Evolutionary conservation across 2,797 vertebrate species (phyloP).

Genomic region (Cossypha caffra): DNA sequence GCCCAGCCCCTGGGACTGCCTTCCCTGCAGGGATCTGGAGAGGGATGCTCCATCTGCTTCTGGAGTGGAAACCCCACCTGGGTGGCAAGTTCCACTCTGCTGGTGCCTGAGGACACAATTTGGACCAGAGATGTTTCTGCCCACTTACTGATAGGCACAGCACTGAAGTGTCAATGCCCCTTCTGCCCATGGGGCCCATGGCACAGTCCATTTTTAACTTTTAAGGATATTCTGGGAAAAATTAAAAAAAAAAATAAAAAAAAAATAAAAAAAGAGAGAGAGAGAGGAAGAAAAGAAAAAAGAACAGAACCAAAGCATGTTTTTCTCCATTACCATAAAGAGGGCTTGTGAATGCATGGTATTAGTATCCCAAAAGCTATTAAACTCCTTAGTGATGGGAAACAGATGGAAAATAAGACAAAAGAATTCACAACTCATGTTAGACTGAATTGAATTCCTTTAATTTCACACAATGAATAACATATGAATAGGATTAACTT

Average conservation of each 20-base stretch:
- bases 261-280: not conserved
- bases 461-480: slow-evolving; percentile 99
- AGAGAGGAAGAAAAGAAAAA: not conserved
- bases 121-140: not conserved
- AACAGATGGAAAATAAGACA: slow-evolving; percentile 83
- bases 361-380: slow-evolving; percentile 74
- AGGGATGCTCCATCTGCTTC: not conserved
- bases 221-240: not conserved
- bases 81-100: accelerated
- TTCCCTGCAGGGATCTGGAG: not conserved
- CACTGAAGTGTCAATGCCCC: not conserved
- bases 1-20: not conserved
- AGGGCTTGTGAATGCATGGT: slow-evolving; percentile 66
- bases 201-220: not conserved
- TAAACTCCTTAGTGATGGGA: slow-evolving; percentile 76
- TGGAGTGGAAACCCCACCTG: not conserved
- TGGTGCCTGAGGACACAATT: not conserved
- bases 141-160: not conserved
- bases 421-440: slow-evolving; percentile 82
- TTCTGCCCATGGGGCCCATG: accelerated
- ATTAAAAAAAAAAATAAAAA: too few species aligned
- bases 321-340: slow-evolving; percentile 68
- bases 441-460: slow-evolving; percentile 87
- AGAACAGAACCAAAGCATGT: not conserved
- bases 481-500: slow-evolving; percentile 94